Evolutionary conservation across 2,888 invertebrate species (phyloP).

Genomic region (Cenopis cana): DNA sequence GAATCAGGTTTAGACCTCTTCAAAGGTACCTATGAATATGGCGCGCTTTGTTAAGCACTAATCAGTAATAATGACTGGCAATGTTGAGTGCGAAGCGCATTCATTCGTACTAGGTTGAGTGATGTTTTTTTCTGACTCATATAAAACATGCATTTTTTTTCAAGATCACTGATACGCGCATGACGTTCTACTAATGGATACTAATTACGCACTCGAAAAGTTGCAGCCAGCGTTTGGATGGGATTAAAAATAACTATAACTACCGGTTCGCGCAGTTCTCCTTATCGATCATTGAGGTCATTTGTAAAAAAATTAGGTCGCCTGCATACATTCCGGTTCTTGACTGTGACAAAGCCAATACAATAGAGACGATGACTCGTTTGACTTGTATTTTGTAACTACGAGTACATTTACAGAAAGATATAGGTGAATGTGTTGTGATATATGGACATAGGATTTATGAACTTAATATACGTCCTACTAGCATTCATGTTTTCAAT

Average conservation of each 20-base stretch:
- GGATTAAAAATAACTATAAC: conserved; percentile 39
- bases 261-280: conserved; percentile 6
- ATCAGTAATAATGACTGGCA: conserved; percentile 28
- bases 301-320: conserved; percentile 38
- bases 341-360: conserved; percentile 34
- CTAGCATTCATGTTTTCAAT: conserved; percentile 18
- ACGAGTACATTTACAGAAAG: no score
- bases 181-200: conserved; percentile 26
- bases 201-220: conserved; percentile 38
- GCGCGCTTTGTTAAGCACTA: conserved; percentile 37
- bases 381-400: not conserved
- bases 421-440: no score
- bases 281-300: conserved; percentile 38
- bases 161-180: conserved; percentile 7
- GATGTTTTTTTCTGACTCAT: conserved; percentile 9
- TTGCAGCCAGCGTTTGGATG: conserved; percentile 28
- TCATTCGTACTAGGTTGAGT: conserved; percentile 3
- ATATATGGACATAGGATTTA: no score
- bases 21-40: conserved; percentile 18
- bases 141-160: conserved; percentile 1
- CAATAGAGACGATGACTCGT: conserved; percentile 12
- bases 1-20: conserved; percentile 30
- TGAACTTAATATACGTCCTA: not conserved
- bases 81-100: conserved; percentile 8
- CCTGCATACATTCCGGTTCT: conserved; percentile 20